Conservation (phyloP, 1,140 invertebrate genomes). For the Gryon sp. region DNA sequence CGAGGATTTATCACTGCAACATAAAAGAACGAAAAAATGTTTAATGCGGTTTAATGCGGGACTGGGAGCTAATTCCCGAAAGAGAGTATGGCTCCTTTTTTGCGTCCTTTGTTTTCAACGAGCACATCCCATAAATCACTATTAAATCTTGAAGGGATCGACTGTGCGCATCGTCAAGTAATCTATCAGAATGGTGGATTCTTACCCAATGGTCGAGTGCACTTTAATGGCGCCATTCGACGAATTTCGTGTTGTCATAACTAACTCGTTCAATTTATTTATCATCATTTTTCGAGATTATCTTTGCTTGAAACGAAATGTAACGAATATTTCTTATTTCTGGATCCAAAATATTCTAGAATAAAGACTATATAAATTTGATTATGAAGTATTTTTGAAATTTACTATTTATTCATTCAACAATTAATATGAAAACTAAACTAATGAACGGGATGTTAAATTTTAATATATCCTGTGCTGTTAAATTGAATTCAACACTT, state of each 20-base stretch:
- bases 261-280: not conserved
- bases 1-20: conserved; percentile 50
- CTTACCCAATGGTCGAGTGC: conserved; percentile 35
- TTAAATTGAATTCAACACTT: too few relatives aligned
- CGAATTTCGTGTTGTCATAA: too few relatives aligned
- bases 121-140: conserved; percentile 72
- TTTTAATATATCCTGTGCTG: too few relatives aligned
- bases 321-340: too few relatives aligned
- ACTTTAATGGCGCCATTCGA: too few relatives aligned
- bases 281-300: not conserved
- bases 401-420: too few relatives aligned
- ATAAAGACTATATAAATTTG: too few relatives aligned
- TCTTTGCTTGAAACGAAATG: too few relatives aligned
- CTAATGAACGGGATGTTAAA: too few relatives aligned
- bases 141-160: conserved; percentile 74
- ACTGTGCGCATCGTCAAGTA: conserved; percentile 70
- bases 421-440: too few relatives aligned
- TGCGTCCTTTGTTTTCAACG: conserved; percentile 49
- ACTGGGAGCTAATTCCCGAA: conserved; percentile 54
- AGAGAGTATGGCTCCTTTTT: conserved; percentile 30
- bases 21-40: conserved; percentile 44
- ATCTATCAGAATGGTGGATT: conserved; percentile 72
- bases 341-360: too few relatives aligned
- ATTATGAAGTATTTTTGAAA: too few relatives aligned
- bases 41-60: conserved; percentile 49